phyloP scores from a whole-genome alignment of 1,140 invertebrate genomes.

The Rhyacophila brunnea region DNA sequence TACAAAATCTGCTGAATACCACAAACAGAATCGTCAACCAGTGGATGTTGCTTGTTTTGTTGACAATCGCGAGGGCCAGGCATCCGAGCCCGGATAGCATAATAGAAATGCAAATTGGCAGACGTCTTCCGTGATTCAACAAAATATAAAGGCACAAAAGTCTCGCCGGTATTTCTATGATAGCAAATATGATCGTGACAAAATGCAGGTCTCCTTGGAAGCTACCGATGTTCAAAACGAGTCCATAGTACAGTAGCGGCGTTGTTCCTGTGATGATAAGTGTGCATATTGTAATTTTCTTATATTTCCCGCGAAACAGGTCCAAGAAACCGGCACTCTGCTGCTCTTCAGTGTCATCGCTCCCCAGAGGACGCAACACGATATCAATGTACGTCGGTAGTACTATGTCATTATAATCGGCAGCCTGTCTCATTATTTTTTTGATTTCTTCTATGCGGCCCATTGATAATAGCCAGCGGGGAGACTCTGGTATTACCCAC shows the following conservation, averaged over 20 bases:
- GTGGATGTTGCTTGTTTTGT: constrained; percentile 48
- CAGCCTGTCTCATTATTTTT: constrained; percentile 65
- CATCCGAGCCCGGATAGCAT: constrained; percentile 65
- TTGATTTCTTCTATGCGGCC: constrained; percentile 68
- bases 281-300: constrained; percentile 66
- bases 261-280: constrained; percentile 70
- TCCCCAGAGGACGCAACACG: constrained; percentile 47
- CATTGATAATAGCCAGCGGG: constrained; percentile 76
- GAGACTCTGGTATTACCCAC: constrained; percentile 80
- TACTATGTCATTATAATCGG: constrained; percentile 61
- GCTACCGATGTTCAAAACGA: constrained; percentile 68
- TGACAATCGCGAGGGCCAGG: constrained; percentile 55
- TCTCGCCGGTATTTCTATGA: constrained; percentile 72
- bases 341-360: constrained; percentile 20
- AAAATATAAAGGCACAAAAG: constrained; percentile 68
- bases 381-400: constrained; percentile 64
- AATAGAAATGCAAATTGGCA: constrained; percentile 64
- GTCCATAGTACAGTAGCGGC: constrained; percentile 70
- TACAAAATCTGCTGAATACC: constrained; percentile 68
- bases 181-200: constrained; percentile 65
- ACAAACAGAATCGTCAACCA: constrained; percentile 62
- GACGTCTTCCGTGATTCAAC: constrained; percentile 65
- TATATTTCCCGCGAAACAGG: constrained; percentile 60
- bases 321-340: constrained; percentile 55
- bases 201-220: constrained; percentile 68